Evolutionary conservation across 2,797 vertebrate genomes (phyloP).

Genomic region (Sarcophilus harrisii): DNA sequence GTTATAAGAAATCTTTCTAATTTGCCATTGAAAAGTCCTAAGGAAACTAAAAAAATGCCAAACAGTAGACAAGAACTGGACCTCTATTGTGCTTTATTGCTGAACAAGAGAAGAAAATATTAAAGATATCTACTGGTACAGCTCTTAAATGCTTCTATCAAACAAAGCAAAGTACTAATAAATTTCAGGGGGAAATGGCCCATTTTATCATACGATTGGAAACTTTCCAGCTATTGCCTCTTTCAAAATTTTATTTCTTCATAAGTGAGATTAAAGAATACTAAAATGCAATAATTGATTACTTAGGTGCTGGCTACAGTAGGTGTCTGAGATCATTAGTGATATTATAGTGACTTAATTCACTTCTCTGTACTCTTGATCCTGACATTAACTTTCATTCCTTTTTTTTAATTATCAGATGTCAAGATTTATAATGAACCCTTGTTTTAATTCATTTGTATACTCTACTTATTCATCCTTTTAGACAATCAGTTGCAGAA

Average conservation of each 20-base stretch:
- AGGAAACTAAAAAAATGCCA: background rate
- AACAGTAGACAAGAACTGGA: background rate
- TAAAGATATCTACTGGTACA: background rate
- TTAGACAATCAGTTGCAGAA: background rate
- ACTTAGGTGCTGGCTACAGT: background rate
- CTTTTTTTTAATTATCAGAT: conserved; percentile 12
- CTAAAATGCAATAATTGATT: background rate
- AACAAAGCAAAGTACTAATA: conserved; percentile 28
- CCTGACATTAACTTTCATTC: background rate
- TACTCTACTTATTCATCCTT: background rate
- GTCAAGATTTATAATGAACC: background rate
- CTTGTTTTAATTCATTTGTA: background rate
- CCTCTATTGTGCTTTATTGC: background rate
- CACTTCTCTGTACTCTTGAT: background rate
- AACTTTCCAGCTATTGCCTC: background rate
- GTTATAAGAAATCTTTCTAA: background rate
- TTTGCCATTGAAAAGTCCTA: background rate
- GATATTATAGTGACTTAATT: background rate
- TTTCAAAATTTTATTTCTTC: background rate
- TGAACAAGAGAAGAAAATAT: background rate
- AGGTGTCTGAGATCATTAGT: background rate
- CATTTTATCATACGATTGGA: background rate
- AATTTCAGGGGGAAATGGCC: background rate
- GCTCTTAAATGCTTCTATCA: conserved; percentile 57
- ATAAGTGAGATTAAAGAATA: conserved; percentile 47